phyloP scores from a whole-genome alignment of 1,140 invertebrate species.

The Eupeodes corollae region DNA sequence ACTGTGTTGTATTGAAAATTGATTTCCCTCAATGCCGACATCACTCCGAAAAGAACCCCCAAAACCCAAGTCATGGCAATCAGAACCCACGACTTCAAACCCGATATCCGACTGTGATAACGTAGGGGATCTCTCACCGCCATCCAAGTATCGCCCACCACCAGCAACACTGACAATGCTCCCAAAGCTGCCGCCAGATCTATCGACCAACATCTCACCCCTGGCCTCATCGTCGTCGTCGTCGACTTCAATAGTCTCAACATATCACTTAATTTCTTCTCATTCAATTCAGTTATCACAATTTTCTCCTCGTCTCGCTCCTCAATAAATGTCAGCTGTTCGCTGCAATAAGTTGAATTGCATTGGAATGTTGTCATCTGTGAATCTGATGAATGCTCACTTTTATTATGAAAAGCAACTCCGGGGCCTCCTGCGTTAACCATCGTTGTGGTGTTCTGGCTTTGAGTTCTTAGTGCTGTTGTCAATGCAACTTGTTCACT shows the following conservation, averaged over 20 bases:
- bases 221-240: too few relatives aligned
- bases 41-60: constrained; percentile 41
- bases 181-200: constrained; percentile 3
- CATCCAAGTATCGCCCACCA: constrained; percentile 69
- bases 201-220: constrained; percentile 1
- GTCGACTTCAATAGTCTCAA: too few relatives aligned
- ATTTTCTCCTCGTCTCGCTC: constrained; percentile 22
- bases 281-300: constrained; percentile 28
- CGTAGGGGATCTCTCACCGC: constrained; percentile 69
- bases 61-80: constrained; percentile 52
- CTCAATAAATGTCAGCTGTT: constrained; percentile 29
- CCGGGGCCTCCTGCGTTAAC: neutral
- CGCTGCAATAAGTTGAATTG: constrained; percentile 22
- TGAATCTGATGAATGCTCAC: constrained; percentile 9
- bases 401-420: too few relatives aligned
- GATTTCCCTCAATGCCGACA: constrained; percentile 19
- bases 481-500: too few relatives aligned
- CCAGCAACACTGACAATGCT: constrained; percentile 58
- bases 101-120: constrained; percentile 61
- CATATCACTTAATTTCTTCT: constrained; percentile 17
- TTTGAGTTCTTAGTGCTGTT: too few relatives aligned
- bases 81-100: constrained; percentile 50
- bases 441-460: too few relatives aligned
- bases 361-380: constrained; percentile 30
- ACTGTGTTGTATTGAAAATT: neutral